phyloP scores from a whole-genome alignment of 2,797 vertebrate genomes.

The Lagorchestes hirsutus region DNA sequence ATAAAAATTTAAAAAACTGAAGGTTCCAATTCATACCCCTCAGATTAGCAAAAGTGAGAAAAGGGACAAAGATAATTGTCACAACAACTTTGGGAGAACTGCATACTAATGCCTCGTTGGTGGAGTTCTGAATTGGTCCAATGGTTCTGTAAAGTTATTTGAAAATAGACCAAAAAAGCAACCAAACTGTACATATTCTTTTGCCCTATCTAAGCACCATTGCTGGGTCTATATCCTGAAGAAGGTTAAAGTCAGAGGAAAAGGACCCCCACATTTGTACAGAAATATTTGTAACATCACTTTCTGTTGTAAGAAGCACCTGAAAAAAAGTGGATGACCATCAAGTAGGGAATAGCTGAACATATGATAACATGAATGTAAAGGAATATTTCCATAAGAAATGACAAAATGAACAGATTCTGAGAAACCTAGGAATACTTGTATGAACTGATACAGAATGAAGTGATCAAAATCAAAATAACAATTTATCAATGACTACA shows the following conservation, averaged over 20 bases:
- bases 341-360: slow-evolving; percentile 1
- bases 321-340: background rate
- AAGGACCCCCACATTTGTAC: background rate
- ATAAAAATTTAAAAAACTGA: background rate
- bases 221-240: background rate
- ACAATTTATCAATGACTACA: background rate
- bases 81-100: background rate
- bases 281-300: background rate
- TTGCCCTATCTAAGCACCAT: background rate
- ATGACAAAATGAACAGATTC: slow-evolving; percentile 3
- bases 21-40: background rate
- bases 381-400: background rate
- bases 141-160: background rate
- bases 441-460: background rate
- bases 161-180: background rate
- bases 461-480: background rate
- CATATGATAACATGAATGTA: background rate
- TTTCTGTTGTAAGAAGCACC: background rate
- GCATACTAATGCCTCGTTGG: background rate
- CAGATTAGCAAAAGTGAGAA: background rate
- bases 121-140: background rate
- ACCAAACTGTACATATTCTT: background rate
- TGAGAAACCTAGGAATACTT: background rate
- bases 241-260: background rate
- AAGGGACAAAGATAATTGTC: background rate